Evolutionary conservation across 2,797 vertebrate genomes (phyloP).

Genomic region (Alca torda): DNA sequence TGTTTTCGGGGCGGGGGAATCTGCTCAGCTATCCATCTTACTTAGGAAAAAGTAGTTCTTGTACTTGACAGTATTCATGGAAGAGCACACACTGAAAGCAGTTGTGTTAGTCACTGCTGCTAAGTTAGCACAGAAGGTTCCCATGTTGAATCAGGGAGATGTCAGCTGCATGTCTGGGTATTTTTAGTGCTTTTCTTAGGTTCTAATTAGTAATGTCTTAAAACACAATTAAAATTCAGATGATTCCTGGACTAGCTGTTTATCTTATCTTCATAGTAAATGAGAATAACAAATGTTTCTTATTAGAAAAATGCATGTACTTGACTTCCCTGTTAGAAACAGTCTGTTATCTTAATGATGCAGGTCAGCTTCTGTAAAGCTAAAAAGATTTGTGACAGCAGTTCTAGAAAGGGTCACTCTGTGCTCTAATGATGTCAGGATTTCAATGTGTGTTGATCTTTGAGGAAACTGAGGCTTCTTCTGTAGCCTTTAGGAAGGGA

Average conservation of each 20-base stretch:
- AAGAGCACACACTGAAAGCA: neutral
- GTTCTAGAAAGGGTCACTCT: neutral
- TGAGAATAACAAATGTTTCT: neutral
- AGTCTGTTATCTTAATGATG: neutral
- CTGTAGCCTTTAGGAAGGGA: neutral
- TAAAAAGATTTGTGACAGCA: neutral
- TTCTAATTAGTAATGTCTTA: neutral
- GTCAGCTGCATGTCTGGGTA: slow-evolving; percentile 11
- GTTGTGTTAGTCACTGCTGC: slow-evolving; percentile 34
- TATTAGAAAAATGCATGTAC: neutral
- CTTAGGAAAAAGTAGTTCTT: neutral
- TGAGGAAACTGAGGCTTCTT: neutral
- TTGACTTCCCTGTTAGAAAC: neutral
- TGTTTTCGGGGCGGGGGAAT: neutral
- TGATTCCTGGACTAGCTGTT: neutral
- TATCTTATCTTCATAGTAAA: neutral
- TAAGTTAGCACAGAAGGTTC: slow-evolving; percentile 41
- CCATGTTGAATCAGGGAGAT: neutral
- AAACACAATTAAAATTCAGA: slow-evolving; percentile 1
- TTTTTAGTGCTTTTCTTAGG: slow-evolving; percentile 31
- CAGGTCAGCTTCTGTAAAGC: neutral
- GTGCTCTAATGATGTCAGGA: neutral
- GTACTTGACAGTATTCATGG: neutral
- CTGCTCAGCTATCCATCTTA: neutral
- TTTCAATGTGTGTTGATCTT: neutral